These are phyloP conservation scores for Macaria notata DNA, from an alignment of 2,888 invertebrate genomes.

Conservation along the genomic window DNA sequence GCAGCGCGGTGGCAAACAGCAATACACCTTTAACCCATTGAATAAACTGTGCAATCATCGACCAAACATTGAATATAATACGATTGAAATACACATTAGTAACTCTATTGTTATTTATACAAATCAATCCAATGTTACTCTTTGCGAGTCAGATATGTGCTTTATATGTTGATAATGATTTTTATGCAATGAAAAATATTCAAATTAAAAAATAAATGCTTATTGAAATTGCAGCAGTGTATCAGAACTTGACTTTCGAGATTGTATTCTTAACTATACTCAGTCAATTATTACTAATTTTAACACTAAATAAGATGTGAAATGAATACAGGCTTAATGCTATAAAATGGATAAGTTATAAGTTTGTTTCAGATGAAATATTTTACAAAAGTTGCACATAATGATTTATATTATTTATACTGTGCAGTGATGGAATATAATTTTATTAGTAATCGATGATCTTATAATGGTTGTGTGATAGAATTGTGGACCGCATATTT, in stretches of 20 bases:
- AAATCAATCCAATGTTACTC: too few relatives aligned
- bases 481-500: too few relatives aligned
- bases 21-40: too few relatives aligned
- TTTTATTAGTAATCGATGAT: too few relatives aligned
- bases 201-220: conserved; percentile 71
- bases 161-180: too few relatives aligned
- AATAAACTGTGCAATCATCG: too few relatives aligned
- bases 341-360: conserved; percentile 32
- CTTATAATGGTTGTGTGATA: too few relatives aligned
- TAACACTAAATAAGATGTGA: conserved; percentile 52
- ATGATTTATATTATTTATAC: background rate
- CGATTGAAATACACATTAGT: too few relatives aligned
- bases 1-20: too few relatives aligned
- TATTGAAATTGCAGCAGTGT: conserved; percentile 63
- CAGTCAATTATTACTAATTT: conserved; percentile 70
- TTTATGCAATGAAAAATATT: conserved; percentile 2
- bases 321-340: conserved; percentile 4
- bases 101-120: too few relatives aligned
- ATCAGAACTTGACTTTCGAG: conserved; percentile 50
- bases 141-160: too few relatives aligned
- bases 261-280: conserved; percentile 70
- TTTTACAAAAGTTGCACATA: conserved; percentile 22
- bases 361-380: conserved; percentile 34
- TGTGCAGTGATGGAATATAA: background rate
- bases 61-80: too few relatives aligned